phyloP scores from a whole-genome alignment of 2,113 vertebrate species.

The Brachypteracias leptosomus region DNA sequence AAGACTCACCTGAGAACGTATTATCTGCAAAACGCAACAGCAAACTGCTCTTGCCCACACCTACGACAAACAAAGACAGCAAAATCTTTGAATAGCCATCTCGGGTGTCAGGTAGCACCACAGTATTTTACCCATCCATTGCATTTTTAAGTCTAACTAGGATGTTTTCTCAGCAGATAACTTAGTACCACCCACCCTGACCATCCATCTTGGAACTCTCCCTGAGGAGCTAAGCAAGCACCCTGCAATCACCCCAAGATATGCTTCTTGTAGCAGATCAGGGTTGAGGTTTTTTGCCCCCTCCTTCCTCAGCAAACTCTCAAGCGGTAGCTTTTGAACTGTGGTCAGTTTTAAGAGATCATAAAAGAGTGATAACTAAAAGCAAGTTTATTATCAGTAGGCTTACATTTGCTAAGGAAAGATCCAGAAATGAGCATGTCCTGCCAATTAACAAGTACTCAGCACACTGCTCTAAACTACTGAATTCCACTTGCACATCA shows the following conservation, averaged over 20 bases:
- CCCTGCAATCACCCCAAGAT: neutral
- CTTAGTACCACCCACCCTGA: neutral
- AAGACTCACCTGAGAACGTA: constrained; percentile 93
- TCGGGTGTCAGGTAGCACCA: neutral
- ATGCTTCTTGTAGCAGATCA: neutral
- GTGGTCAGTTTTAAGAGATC: neutral
- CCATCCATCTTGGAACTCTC: neutral
- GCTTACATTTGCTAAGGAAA: neutral
- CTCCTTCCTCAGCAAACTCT: neutral
- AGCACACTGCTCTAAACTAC: neutral
- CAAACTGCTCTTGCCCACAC: constrained; percentile 98
- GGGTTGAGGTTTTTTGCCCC: neutral
- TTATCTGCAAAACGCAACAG: constrained; percentile 97
- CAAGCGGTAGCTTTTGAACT: neutral
- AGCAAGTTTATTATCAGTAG: neutral
- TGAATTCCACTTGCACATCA: neutral
- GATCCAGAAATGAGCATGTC: neutral
- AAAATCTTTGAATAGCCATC: neutral
- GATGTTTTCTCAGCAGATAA: neutral
- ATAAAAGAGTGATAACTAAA: neutral
- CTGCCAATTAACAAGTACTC: neutral
- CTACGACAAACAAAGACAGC: constrained; percentile 70
- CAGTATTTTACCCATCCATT: neutral
- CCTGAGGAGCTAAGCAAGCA: neutral
- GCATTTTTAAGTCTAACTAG: neutral